Base-by-base conservation (phyloP, 2,797 vertebrate genomes). In the Anisognathus igniventris region DNA sequence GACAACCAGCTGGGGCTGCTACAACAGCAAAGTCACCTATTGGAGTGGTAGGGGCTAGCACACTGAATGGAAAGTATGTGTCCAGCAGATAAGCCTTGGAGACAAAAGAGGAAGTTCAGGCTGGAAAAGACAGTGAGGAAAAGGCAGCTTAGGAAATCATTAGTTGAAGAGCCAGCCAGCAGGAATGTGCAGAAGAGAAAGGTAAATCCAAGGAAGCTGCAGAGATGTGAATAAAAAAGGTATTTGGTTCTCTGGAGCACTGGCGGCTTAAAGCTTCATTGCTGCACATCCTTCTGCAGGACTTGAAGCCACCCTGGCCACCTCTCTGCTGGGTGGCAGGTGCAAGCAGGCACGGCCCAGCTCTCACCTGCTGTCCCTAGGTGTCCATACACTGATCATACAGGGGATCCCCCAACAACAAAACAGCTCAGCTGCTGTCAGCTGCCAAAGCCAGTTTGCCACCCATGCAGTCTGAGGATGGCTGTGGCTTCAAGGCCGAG, bases 351-450 rank as follows among this genome's bases (percentile, higher is more conserved):
- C 19, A 18, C 0, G 3, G 61, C 31, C 40, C 73, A 61, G 62
- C 42, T n/a, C 53, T 71, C 2, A 0, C 1, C 2, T 2, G 1
- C 65, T 39, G 31, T 15, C 35, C 2, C 2, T 2, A 39, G 12
- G 27, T 44, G 16, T 31, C 57, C 37, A 13, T 9, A 33, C 28
- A 31, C 31, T n/a, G 57, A 39, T 44, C 3, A 0, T 22, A 25
- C 0, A 0, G 13, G 35, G 24, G 9, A 65, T 40, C 7, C 21
- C 45, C 9, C n/a, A n/a, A 8, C 1, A 8, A 45, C 1, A 2
- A 21, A 72, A 65, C 5, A 61, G 60, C 14, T 33, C 9, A 4
- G 56, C 9, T 60, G 60, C 76, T 76, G 45, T 3, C 4, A 27
- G 42, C n/a, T 5, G 5, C 61, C 56, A 62, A 53, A 33, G 60